Evolutionary conservation across 2,113 vertebrate species (phyloP), one percentile per base, ranked within the genome.

Genomic region (Eurypyga helias): DNA sequence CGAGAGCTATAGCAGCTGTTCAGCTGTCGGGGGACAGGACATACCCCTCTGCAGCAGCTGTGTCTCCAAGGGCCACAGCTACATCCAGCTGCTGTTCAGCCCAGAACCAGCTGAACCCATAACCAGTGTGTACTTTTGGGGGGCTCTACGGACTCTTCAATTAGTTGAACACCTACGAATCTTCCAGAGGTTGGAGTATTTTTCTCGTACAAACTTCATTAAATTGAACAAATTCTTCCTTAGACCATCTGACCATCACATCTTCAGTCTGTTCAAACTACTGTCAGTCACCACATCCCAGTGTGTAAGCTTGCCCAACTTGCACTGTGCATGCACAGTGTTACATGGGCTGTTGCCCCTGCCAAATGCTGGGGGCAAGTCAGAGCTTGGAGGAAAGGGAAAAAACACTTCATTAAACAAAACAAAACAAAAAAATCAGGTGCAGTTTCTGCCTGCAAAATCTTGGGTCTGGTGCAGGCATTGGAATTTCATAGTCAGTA

Each of bases 61-160:
- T 5, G 9, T n/a, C 43, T 80, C 43, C 67, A 70, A 70, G 65
- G 55, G 36, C 41, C 45, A 20, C 29, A 79, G 83, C 38, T 83
- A 31, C 29, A 38, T 58, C 67, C 64, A 73, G 54, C 58, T 81
- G 64, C 81, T 81, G 9, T 26, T 80, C 54, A 61, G 46, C 25
- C 49, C 0, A 0, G 33, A 52, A 80, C 19, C 3, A 61, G 69
- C 41, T 41, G 41, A 41, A 41, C 41, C 41, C 0, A 0, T 34
- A 52, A 80, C 19, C 3, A 61, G 64, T 23, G 49, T 36, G 33
- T 15, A 70, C 51, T 51, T 58, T 70, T 38, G 25, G 54, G 54
- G 54, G 25, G 55, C 23, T 62, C 7, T 19, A 7, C 31, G 52
- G 36, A 16, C 14, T 57, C 54, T 46, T 78, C 13, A 2, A 3